phyloP scores from a whole-genome alignment of 2,113 vertebrate species.

The Sylvia atricapilla region DNA sequence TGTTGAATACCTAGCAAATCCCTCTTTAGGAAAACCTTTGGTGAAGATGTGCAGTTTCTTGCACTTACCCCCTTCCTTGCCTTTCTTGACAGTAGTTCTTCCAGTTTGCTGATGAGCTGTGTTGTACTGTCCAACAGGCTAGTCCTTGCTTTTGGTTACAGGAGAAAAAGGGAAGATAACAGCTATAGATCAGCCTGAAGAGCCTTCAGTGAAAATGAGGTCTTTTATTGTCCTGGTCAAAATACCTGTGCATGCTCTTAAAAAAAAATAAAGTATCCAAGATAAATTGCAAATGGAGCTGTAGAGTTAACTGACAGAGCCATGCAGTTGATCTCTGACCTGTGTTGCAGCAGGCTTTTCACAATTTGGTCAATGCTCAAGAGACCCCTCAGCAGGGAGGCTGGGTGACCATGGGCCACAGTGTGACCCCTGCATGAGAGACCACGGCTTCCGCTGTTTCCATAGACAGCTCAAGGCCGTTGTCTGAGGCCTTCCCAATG shows the following conservation, averaged over 20 bases:
- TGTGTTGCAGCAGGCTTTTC: neutral
- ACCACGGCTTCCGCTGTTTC: neutral
- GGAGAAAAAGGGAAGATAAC: neutral
- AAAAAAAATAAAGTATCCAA: neutral
- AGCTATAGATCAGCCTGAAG: neutral
- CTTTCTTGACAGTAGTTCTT: neutral
- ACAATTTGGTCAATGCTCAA: neutral
- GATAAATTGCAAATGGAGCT: neutral
- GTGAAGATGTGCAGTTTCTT: neutral
- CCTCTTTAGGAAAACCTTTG: neutral
- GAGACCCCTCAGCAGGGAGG: neutral
- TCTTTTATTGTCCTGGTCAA: neutral
- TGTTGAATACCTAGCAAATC: neutral
- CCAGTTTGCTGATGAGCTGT: neutral
- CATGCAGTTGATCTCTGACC: neutral
- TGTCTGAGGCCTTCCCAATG: neutral
- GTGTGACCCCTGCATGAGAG: accelerated
- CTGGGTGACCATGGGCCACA: neutral
- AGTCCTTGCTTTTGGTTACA: neutral
- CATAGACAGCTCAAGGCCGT: neutral
- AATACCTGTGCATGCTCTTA: neutral
- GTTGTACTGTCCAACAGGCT: neutral
- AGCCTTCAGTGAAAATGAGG: neutral
- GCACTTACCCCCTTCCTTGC: neutral
- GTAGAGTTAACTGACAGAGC: neutral